Conservation (phyloP, 2,888 invertebrate genomes). For the Eretmocerus hayati region DNA sequence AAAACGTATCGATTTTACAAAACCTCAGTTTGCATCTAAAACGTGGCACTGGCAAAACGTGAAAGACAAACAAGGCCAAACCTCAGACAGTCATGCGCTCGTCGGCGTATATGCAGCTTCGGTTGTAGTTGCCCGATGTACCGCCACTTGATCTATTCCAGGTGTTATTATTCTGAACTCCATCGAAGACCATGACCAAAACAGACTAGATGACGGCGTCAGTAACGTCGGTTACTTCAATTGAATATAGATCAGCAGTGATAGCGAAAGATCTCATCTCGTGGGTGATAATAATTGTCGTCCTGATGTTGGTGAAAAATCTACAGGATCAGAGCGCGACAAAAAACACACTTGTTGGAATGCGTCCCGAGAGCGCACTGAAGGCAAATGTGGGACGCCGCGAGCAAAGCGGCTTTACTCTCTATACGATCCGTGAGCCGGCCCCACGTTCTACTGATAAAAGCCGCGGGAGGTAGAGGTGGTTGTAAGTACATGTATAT, state of each 20-base stretch:
- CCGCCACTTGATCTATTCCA: too few relatives aligned
- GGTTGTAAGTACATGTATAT: neutral
- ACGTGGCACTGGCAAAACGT: too few relatives aligned
- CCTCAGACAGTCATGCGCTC: constrained; percentile 8
- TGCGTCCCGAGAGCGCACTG: constrained; percentile 22
- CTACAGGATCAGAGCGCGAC: too few relatives aligned
- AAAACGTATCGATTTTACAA: too few relatives aligned
- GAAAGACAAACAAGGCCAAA: constrained; percentile 12
- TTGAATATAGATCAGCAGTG: too few relatives aligned
- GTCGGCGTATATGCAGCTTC: constrained; percentile 1
- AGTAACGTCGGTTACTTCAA: too few relatives aligned
- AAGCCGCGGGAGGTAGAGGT: constrained; percentile 16
- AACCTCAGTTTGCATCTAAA: too few relatives aligned
- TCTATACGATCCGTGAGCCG: constrained; percentile 1
- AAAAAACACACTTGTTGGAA: constrained; percentile 18
- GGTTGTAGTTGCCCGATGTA: neutral
- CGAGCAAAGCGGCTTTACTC: constrained; percentile 5
- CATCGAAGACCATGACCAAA: too few relatives aligned
- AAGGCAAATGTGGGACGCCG: constrained; percentile 23
- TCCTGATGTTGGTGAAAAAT: too few relatives aligned
- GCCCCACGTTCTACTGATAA: constrained; percentile 22
- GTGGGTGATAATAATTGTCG: too few relatives aligned
- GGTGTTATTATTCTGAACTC: too few relatives aligned
- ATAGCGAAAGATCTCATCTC: too few relatives aligned
- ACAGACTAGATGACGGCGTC: neutral